Percentiles rank a stretch among this genome's conserved stretches.
Conservation (phyloP, 1,140 invertebrate genomes). For the Drosophila simulans region DNA sequence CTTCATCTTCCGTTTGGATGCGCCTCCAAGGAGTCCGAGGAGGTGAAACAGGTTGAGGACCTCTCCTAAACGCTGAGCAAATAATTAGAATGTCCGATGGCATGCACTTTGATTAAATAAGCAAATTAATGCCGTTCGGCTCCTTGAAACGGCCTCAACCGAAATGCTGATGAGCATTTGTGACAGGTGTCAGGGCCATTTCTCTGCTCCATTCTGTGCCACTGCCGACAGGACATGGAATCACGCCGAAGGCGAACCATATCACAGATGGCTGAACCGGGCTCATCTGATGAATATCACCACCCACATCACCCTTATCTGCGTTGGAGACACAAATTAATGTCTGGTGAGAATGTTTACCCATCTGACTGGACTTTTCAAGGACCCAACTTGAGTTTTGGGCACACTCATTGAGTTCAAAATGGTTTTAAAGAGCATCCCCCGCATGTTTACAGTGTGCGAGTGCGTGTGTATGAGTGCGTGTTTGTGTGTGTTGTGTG, state of each 20-base stretch:
- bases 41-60: not conserved
- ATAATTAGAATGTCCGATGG: constrained; percentile 24
- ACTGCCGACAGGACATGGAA: not conserved
- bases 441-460: not conserved
- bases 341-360: constrained; percentile 12
- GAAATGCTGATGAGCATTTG: constrained; percentile 35
- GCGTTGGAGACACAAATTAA: constrained; percentile 20
- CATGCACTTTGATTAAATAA: constrained; percentile 18
- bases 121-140: constrained; percentile 12
- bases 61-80: not conserved
- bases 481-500: not conserved
- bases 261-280: not conserved
- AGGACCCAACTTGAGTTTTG: not conserved
- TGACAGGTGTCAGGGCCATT: constrained; percentile 63
- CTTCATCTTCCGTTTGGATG: not conserved
- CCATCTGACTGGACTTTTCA: constrained; percentile 3
- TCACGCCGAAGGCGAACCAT: not conserved
- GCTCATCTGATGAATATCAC: not conserved
- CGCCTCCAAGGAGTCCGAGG: not conserved
- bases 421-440: constrained; percentile 5
- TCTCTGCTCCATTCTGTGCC: not conserved
- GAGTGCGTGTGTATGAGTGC: not conserved
- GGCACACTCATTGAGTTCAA: constrained; percentile 13
- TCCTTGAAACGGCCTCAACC: constrained; percentile 8
- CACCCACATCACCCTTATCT: not conserved